Evolutionary conservation across 2,888 invertebrate species (phyloP), one percentile per base, ranked within the genome.

Genomic region (Didymodactylos carnosus): DNA sequence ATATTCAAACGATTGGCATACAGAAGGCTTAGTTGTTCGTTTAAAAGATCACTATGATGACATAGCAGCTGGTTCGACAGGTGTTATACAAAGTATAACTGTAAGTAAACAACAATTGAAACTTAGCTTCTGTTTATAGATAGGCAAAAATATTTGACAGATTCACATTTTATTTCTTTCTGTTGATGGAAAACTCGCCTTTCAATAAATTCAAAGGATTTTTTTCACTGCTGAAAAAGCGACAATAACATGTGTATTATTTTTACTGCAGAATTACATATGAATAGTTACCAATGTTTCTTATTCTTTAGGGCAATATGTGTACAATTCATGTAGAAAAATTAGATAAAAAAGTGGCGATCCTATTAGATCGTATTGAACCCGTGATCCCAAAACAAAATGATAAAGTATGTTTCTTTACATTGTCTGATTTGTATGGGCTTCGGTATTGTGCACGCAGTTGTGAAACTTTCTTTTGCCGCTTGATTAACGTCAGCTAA

Each of bases 331-430:
- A 90, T 84, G 85, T 97, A 79, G 89, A 90, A 19, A 85, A 86
- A 73, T 91, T 92, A 83, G 94, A 94, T 83, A 88, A 93, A 77
- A 90, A 90, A 10, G 89, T 94, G 70, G 91, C 89, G 79, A 88
- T 94, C 78, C 87, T 89, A 75, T 89, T 90, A 76, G 91, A 92
- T 79, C 89, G 91, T 83, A 85, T 98, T 80, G 91, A 91, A 81
- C 95, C 97, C 4, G 90, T 94, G 6, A 87, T 88, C 77, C 97
- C 97, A 14, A 88, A 89, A 79, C 88, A 88, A 76, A 90, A 89
- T 10, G 94, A 97, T 83, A 87, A 88, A 77, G 92, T 94, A 78
- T 77, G 19, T 19, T 23, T 2, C n/a, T n/a, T n/a, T n/a, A n/a
- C n/a, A n/a, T n/a, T n/a, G n/a, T n/a, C n/a, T n/a, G n/a, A n/a